phyloP scores from a whole-genome alignment of 2,888 invertebrate species.

The Lithophane leautieri region DNA sequence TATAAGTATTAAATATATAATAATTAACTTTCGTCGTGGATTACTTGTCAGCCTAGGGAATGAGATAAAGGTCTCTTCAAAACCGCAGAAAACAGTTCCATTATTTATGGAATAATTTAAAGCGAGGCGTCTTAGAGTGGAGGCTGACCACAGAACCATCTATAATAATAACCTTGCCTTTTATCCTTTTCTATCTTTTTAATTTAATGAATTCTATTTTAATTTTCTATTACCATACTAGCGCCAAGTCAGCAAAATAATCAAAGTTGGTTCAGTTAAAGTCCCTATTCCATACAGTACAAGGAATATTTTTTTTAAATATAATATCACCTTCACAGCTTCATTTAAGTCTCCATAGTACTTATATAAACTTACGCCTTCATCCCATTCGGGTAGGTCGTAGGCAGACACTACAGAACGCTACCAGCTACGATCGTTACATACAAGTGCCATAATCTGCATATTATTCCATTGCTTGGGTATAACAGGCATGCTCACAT shows the following conservation, averaged over 20 bases:
- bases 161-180: neutral
- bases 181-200: neutral
- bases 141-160: neutral
- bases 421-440: too few relatives aligned
- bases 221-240: neutral
- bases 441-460: neutral
- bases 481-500: neutral
- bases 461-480: neutral
- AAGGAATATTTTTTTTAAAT: too few relatives aligned
- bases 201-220: neutral
- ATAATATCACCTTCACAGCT: neutral
- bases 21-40: neutral
- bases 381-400: too few relatives aligned
- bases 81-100: neutral
- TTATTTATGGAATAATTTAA: slow-evolving; percentile 1
- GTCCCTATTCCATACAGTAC: too few relatives aligned
- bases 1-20: too few relatives aligned
- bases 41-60: slow-evolving; percentile 11
- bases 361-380: too few relatives aligned
- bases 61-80: slow-evolving; percentile 6
- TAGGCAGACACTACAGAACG: too few relatives aligned
- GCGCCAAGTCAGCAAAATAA: neutral
- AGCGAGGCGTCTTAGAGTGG: too few relatives aligned
- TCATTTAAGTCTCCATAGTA: neutral
- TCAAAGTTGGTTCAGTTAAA: neutral